phyloP scores from a whole-genome alignment of 2,113 vertebrate genomes.

The Mus pahari region DNA sequence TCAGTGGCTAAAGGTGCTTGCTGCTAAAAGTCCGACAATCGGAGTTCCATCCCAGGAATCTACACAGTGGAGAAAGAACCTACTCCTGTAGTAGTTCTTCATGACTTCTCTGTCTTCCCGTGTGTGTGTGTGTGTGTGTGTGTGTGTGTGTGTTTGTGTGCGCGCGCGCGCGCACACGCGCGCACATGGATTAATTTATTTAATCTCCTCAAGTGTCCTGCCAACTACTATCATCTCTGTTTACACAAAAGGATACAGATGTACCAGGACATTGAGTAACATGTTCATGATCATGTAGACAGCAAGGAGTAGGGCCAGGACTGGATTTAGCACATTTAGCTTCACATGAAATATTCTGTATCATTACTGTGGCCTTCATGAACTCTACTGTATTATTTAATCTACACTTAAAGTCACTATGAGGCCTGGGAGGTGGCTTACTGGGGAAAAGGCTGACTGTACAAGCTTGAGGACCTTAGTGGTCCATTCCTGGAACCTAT shows the following conservation, averaged over 20 bases:
- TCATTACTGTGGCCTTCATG: slow-evolving; percentile 1
- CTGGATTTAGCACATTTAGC: background rate
- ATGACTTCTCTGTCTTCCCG: background rate
- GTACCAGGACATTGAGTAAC: slow-evolving; percentile 14
- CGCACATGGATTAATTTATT: background rate
- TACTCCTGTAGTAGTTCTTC: background rate
- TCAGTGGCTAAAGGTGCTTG: background rate
- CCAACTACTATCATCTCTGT: background rate
- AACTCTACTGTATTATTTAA: slow-evolving; percentile 14
- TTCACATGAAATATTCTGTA: background rate
- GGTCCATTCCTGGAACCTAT: background rate
- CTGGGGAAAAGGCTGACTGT: background rate
- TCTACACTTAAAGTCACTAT: background rate
- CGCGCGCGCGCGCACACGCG: too few species aligned
- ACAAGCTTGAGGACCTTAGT: too few species aligned
- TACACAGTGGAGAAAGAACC: background rate
- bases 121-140: too few species aligned
- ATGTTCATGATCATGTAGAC: background rate
- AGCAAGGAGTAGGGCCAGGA: background rate
- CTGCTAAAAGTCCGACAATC: background rate
- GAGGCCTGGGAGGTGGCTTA: background rate
- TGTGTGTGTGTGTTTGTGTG: too few species aligned
- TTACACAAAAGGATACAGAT: background rate
- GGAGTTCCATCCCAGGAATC: background rate
- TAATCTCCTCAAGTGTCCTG: background rate